Conservation (phyloP, 1,140 invertebrate genomes). For the Harpegnathos saltator region DNA sequence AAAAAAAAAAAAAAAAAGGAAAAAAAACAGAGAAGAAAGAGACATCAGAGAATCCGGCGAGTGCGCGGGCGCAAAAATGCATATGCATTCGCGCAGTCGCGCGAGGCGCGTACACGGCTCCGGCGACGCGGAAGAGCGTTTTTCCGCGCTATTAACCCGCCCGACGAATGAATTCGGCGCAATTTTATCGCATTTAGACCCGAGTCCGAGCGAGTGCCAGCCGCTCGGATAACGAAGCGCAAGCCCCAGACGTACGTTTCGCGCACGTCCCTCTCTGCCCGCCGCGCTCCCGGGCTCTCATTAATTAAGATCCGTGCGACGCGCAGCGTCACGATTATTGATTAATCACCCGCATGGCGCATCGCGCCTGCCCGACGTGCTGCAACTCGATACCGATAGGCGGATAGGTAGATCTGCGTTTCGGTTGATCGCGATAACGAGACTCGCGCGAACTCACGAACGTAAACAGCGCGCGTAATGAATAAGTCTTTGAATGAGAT, state of each 20-base stretch:
- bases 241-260: conserved; percentile 20
- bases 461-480: conserved; percentile 22
- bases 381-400: conserved; percentile 45
- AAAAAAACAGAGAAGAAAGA: too few species aligned
- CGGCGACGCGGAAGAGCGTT: conserved; percentile 4
- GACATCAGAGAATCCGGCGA: too few species aligned
- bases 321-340: conserved; percentile 31
- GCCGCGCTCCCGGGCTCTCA: not conserved
- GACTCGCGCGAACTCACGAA: not conserved
- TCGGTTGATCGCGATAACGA: conserved; percentile 47
- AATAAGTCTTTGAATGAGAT: conserved; percentile 52
- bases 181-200: conserved; percentile 44
- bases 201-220: conserved; percentile 1
- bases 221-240: conserved; percentile 53
- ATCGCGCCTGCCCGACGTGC: conserved; percentile 16
- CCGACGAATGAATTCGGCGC: conserved; percentile 20
- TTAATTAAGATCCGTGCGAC: conserved; percentile 47
- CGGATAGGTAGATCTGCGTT: not conserved
- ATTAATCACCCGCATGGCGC: conserved; percentile 38
- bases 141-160: conserved; percentile 30
- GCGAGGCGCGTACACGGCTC: not conserved
- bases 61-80: not conserved
- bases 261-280: not conserved
- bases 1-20: too few species aligned
- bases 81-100: not conserved